Percentiles rank a stretch among this genome's conserved stretches.
Evolutionary conservation across 2,797 vertebrate species (phyloP).

Genomic region (Hypotaenidia okinawae): DNA sequence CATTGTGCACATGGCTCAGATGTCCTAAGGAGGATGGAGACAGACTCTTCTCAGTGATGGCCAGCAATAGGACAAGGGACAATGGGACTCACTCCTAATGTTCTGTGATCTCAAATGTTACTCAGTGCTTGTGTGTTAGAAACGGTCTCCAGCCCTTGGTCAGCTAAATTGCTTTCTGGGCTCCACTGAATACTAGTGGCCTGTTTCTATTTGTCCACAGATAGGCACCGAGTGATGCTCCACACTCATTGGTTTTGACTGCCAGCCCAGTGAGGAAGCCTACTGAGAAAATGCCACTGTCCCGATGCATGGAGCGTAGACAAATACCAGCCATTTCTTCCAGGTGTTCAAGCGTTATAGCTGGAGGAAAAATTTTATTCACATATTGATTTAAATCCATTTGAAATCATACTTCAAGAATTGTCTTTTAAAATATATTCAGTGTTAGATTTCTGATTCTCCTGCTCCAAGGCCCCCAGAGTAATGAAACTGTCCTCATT

Average conservation of each 20-base stretch:
- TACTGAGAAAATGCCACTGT: not conserved
- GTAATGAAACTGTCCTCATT: not conserved
- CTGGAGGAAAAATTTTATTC: not conserved
- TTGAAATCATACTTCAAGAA: not conserved
- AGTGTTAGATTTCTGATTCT: not conserved
- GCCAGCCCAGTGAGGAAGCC: not conserved
- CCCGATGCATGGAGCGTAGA: not conserved
- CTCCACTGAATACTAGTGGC: not conserved
- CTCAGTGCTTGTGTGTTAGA: not conserved
- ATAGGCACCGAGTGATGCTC: not conserved
- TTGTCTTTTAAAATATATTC: not conserved
- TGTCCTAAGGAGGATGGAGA: not conserved
- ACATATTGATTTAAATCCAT: not conserved
- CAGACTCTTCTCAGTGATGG: too few species aligned
- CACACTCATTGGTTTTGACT: not conserved
- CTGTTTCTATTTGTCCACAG: not conserved
- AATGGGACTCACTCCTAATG: too few species aligned
- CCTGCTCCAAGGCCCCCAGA: not conserved
- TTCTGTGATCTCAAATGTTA: not conserved
- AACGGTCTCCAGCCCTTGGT: not conserved
- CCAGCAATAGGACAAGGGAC: too few species aligned
- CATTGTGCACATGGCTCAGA: not conserved
- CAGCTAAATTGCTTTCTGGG: not conserved
- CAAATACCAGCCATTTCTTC: not conserved
- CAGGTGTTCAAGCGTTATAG: not conserved